Conservation (phyloP, 2,888 invertebrate genomes). For the Campoplex capitator region DNA sequence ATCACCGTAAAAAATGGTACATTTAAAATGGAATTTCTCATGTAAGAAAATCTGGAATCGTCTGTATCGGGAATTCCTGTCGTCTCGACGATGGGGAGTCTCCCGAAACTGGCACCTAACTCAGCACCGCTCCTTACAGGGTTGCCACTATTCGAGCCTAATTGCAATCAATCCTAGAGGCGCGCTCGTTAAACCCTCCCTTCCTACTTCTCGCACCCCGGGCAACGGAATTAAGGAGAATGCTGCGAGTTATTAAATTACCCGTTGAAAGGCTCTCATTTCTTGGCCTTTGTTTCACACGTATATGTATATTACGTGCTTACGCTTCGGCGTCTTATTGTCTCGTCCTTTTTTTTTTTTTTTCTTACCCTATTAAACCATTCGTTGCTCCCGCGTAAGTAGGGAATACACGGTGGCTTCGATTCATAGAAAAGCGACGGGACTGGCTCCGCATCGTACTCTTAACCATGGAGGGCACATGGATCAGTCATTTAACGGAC, state of each 20-base stretch:
- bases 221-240: conserved; percentile 68
- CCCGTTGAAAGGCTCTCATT: conserved; percentile 60
- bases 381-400: not conserved
- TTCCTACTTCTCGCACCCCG: conserved; percentile 22
- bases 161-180: conserved; percentile 77
- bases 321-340: conserved; percentile 7
- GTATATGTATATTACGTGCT: conserved; percentile 18
- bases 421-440: too few species aligned
- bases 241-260: conserved; percentile 70
- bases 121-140: conserved; percentile 38
- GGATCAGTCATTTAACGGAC: too few species aligned
- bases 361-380: conserved; percentile 2
- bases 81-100: conserved; percentile 53
- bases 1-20: not conserved
- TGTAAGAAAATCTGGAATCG: conserved; percentile 30
- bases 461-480: too few species aligned
- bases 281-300: conserved; percentile 54
- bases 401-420: too few species aligned
- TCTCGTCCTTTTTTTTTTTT: not conserved
- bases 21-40: not conserved
- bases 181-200: conserved; percentile 72
- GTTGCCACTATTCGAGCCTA: conserved; percentile 68
- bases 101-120: conserved; percentile 56
- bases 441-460: too few species aligned
- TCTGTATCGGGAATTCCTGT: conserved; percentile 48